phyloP scores from a whole-genome alignment of 2,797 vertebrate genomes.

The Scolopax rusticola region DNA sequence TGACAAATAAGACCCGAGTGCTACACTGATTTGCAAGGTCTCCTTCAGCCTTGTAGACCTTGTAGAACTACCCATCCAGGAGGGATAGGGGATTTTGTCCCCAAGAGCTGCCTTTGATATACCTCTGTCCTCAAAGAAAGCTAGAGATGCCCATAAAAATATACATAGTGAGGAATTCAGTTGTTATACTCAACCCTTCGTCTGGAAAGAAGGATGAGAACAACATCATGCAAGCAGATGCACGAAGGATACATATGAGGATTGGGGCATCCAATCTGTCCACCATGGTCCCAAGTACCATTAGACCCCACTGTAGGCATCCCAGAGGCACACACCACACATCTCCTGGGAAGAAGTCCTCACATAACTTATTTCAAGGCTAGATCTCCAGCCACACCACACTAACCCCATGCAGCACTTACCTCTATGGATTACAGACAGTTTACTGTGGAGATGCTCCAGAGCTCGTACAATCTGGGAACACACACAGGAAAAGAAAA shows the following conservation, averaged over 20 bases:
- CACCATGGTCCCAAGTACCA: background rate
- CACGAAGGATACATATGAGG: background rate
- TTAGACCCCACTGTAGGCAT: background rate
- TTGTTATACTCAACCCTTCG: background rate
- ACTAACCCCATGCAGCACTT: background rate
- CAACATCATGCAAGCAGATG: background rate
- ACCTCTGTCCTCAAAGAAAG: background rate
- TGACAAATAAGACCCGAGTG: background rate
- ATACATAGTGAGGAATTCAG: background rate
- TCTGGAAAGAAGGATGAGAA: background rate
- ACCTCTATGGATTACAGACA: slow-evolving; percentile 85
- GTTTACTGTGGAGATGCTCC: slow-evolving; percentile 85
- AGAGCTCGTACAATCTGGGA: slow-evolving; percentile 82
- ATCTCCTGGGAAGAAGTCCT: background rate
- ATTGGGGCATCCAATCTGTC: background rate
- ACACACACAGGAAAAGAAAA: background rate
- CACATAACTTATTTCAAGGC: background rate
- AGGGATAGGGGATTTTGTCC: background rate
- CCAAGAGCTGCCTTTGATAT: background rate
- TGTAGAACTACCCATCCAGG: background rate
- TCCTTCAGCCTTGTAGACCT: background rate
- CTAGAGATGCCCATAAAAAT: background rate
- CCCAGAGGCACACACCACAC: background rate
- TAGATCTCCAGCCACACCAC: background rate
- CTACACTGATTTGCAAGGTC: background rate